Evolutionary conservation across 2,888 invertebrate species (phyloP), one percentile per base, ranked within the genome.

Genomic region (Nemoura dubitans): DNA sequence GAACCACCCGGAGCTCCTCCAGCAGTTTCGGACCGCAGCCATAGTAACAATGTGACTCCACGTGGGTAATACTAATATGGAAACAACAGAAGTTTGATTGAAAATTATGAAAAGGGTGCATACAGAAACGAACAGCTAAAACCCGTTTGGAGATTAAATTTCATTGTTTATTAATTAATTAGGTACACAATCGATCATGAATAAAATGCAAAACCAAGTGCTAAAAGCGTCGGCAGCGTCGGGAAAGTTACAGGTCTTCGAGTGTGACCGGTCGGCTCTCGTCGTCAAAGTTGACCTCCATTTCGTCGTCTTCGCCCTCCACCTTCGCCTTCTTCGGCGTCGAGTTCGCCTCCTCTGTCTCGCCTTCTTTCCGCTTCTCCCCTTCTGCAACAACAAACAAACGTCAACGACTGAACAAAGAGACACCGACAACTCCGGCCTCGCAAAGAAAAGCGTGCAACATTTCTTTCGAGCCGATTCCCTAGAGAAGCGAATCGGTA

Each of bases 321-420:
- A n/a, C 81, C 28, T 29, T 29, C 5, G n/a, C 29, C 81, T 81
- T 29, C 29, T 29, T 27, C 30, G 10, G n/a, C 30, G 28, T 0
- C 30, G 28, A n/a, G 29, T n/a, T n/a, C 81, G 27, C 81, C 21
- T 81, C 81, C 81, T 27, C 81, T 7, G 30, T 27, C 81, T 27
- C 81, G 7, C 29, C 28, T 29, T 81, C 29, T n/a, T 28, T 27
- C 29, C 81, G 28, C 81, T 81, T 81, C 21, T 59, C 59, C 16
- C 59, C 59, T 59, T 59, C 59, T 59, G 59, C 59, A 59, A 59
- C 36, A 10, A 36, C 3, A 59, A 10, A 14, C 59, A 59, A 59
- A 59, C 59, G 59, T n/a, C n/a, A n/a, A n/a, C n/a, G 36, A 6
- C 36, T 6, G 10, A 36, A 10, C 36, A 36, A 36, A 36, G 36